phyloP scores from a whole-genome alignment of 1,140 invertebrate genomes.

The Bombus pyrosoma region DNA sequence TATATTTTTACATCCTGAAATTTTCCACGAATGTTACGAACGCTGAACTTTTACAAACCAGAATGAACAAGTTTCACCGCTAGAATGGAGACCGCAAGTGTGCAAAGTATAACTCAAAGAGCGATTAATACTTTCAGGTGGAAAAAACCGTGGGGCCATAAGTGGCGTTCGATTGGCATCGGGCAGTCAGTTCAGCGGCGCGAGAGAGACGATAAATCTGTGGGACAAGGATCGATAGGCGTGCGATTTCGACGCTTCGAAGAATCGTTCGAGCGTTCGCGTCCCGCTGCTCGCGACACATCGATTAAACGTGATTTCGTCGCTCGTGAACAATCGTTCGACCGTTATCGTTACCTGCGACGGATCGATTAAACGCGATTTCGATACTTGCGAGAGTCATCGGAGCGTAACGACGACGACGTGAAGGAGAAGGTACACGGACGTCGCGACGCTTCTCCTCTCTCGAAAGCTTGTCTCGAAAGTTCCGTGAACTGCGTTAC shows the following conservation, averaged over 20 bases:
- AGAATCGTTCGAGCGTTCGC: not conserved
- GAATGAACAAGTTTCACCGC: not conserved
- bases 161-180: slow-evolving; percentile 2
- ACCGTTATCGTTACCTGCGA: not conserved
- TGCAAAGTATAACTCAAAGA: not conserved
- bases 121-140: slow-evolving; percentile 7
- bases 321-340: not conserved
- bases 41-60: not conserved
- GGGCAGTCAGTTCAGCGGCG: not conserved
- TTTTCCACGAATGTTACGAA: not conserved
- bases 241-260: slow-evolving; percentile 15
- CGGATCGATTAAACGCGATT: slow-evolving; percentile 11
- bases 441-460: not conserved
- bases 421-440: not conserved
- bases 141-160: not conserved
- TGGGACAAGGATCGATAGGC: slow-evolving; percentile 18
- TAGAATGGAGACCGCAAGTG: not conserved
- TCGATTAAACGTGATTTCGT: slow-evolving; percentile 30
- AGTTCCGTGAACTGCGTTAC: slow-evolving; percentile 36
- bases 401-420: not conserved
- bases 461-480: slow-evolving; percentile 11
- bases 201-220: slow-evolving; percentile 22
- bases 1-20: not conserved
- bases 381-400: slow-evolving; percentile 11
- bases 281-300: not conserved